These are phyloP conservation scores for Digitonthophagus gazella DNA, from an alignment of 2,888 invertebrate genomes.

Conservation along the genomic window DNA sequence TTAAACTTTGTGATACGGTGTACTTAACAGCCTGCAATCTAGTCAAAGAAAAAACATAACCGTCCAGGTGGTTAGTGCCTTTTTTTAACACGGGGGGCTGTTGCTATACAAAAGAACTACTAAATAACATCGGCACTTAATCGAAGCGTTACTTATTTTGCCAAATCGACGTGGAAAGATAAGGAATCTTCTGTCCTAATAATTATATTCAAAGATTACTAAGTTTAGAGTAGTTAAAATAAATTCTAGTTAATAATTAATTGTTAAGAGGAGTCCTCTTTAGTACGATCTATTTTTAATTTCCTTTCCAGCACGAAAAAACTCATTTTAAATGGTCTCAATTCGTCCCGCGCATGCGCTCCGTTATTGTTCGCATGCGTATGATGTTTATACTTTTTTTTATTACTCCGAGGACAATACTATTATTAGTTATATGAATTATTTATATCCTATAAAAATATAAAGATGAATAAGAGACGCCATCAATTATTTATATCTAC, in stretches of 20 bases:
- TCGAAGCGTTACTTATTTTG: neutral
- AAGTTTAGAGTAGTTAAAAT: conserved; percentile 10
- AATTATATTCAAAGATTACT: neutral
- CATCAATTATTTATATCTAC: conserved; percentile 9
- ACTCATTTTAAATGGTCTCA: too few species aligned
- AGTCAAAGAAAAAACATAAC: conserved; percentile 35
- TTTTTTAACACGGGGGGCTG: conserved; percentile 25
- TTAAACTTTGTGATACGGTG: conserved; percentile 30
- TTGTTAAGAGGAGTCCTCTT: conserved; percentile 8
- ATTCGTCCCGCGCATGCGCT: too few species aligned
- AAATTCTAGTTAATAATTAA: conserved; percentile 9
- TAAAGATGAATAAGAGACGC: neutral
- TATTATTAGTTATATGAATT: conserved; percentile 1
- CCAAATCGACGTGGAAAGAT: neutral
- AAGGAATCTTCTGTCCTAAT: neutral
- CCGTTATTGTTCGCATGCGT: too few species aligned
- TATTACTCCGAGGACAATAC: neutral
- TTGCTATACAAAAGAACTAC: conserved; percentile 1
- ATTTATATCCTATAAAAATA: conserved; percentile 4
- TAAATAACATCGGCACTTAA: conserved; percentile 3
- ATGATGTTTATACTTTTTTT: too few species aligned
- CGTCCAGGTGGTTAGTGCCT: conserved; percentile 41
- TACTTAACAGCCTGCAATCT: conserved; percentile 33
- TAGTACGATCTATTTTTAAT: neutral
- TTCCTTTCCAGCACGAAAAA: neutral